A percentile compares a stretch with the other conserved stretches of the same genome.
phyloP scores from a whole-genome alignment of 2,888 invertebrate species.

The Aleiodes leptofemur region DNA sequence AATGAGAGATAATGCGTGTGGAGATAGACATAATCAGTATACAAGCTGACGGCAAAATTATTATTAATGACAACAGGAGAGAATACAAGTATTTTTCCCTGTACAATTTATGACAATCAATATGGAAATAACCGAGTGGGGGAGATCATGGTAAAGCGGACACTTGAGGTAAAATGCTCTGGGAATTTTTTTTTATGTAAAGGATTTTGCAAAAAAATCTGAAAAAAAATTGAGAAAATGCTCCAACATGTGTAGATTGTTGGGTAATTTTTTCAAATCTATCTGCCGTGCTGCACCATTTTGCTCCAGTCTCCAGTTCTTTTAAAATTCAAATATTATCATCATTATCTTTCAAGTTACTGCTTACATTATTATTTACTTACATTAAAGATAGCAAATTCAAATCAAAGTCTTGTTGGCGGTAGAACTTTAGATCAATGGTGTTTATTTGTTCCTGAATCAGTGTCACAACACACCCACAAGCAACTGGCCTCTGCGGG shows the following conservation, averaged over 20 bases:
- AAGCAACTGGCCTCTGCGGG: conserved; percentile 66
- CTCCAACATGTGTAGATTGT: no score
- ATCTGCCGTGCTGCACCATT: no score
- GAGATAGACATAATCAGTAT: conserved; percentile 32
- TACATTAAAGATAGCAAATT: no score
- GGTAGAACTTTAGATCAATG: conserved; percentile 2
- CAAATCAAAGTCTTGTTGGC: neutral
- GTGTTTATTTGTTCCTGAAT: conserved; percentile 69
- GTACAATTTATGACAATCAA: neutral
- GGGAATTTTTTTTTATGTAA: no score
- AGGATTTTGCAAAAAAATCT: neutral
- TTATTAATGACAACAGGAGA: conserved; percentile 40
- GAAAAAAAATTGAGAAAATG: neutral
- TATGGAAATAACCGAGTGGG: neutral
- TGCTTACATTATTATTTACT: no score
- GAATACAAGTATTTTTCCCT: conserved; percentile 22
- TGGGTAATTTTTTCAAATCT: no score
- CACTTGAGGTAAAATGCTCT: no score
- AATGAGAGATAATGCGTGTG: conserved; percentile 2
- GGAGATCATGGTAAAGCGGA: no score
- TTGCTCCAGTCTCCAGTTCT: no score
- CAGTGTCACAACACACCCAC: conserved; percentile 68
- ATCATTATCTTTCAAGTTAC: no score
- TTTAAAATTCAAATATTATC: no score
- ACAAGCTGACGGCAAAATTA: conserved; percentile 30